phyloP scores from a whole-genome alignment of 1,140 invertebrate species.

The Caenorhabditis remanei region DNA sequence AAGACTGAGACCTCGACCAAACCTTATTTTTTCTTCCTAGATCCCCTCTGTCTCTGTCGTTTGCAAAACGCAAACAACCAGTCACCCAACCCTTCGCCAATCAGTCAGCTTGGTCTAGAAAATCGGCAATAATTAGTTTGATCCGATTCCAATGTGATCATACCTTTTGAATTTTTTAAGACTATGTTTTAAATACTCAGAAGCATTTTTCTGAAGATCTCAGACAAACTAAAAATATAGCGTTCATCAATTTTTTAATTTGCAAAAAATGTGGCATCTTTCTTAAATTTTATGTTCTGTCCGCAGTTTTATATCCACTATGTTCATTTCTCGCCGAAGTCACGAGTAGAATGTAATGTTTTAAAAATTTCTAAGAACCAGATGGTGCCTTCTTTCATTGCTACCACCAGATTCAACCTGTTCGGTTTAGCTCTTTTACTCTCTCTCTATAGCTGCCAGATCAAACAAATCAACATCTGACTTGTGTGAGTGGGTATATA shows the following conservation, averaged over 20 bases:
- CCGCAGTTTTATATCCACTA: background rate
- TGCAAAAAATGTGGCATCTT: background rate
- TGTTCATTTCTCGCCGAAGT: constrained; percentile 5
- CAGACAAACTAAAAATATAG: too few species aligned
- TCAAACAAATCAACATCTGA: constrained; percentile 55
- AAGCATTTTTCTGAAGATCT: too few species aligned
- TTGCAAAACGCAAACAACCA: constrained; percentile 41
- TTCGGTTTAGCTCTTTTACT: background rate
- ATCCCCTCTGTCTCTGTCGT: background rate
- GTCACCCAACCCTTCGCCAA: background rate
- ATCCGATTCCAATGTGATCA: too few species aligned
- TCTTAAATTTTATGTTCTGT: background rate
- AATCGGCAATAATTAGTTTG: too few species aligned
- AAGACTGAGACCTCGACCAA: background rate
- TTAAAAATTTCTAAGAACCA: constrained; percentile 21
- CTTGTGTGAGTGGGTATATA: constrained; percentile 19
- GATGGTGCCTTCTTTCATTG: constrained; percentile 3
- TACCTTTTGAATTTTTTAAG: too few species aligned
- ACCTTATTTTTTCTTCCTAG: constrained; percentile 46
- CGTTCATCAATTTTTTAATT: too few species aligned
- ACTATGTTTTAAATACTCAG: too few species aligned
- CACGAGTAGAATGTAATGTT: constrained; percentile 30
- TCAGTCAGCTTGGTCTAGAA: background rate
- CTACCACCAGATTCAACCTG: constrained; percentile 4
- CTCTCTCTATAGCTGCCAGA: background rate